Conservation (phyloP, 2,797 vertebrate genomes). For the Lagocephalus sceleratus region DNA sequence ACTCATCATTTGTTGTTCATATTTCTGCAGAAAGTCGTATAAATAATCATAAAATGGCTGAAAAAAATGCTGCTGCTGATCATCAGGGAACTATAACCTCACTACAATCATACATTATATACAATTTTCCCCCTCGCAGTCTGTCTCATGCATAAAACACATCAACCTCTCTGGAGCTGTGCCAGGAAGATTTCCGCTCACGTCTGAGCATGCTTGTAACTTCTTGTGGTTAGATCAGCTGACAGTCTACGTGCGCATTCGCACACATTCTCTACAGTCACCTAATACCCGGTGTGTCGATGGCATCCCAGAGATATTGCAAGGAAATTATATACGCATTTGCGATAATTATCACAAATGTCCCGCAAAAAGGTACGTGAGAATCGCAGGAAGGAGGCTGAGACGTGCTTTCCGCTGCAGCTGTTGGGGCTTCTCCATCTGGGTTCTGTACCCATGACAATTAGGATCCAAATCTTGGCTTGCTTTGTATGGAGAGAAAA, state of each 20-base stretch:
- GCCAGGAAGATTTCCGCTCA: too few species aligned
- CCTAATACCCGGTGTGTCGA: conserved; percentile 16
- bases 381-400: too few species aligned
- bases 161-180: too few species aligned
- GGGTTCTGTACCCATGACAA: conserved; percentile 3
- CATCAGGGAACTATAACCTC: background rate
- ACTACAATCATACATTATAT: too few species aligned
- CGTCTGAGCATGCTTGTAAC: too few species aligned
- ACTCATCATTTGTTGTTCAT: conserved; percentile 13
- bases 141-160: too few species aligned
- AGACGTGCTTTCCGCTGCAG: background rate
- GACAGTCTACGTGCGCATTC: conserved; percentile 35
- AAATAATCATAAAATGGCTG: conserved; percentile 10
- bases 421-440: background rate
- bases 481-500: conserved; percentile 21
- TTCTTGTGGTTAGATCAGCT: too few species aligned
- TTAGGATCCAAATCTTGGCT: conserved; percentile 8
- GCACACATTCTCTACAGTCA: conserved; percentile 41
- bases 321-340: conserved; percentile 21
- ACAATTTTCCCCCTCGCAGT: too few species aligned
- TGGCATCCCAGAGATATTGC: conserved; percentile 13
- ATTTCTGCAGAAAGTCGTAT: conserved; percentile 6
- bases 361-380: too few species aligned
- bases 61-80: background rate
- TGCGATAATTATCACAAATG: conserved; percentile 33